A percentile compares a stretch with the other conserved stretches of the same genome.
Conservation (phyloP, 2,888 invertebrate genomes). For the Malthinus seriepunctatus region DNA sequence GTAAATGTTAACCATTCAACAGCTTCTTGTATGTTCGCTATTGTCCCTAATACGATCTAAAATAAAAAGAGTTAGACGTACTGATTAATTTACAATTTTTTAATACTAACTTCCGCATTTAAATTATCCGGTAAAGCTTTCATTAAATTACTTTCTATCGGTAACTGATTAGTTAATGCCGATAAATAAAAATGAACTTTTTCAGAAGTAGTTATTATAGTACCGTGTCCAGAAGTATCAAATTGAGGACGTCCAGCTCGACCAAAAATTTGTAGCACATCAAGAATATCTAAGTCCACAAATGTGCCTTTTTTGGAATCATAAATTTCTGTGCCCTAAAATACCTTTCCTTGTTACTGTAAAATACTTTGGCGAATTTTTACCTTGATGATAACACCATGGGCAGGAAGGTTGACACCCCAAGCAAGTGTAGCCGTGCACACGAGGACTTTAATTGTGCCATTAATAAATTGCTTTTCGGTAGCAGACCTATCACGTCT, state of each 20-base stretch:
- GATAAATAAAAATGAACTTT: conserved; percentile 93
- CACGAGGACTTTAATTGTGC: conserved; percentile 84
- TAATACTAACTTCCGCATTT: conserved; percentile 89
- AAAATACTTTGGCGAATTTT: background rate
- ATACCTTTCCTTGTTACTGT: conserved; percentile 4
- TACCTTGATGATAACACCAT: conserved; percentile 93
- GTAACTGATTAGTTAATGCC: conserved; percentile 93
- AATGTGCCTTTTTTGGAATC: conserved; percentile 93
- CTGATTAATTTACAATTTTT: too few relatives aligned
- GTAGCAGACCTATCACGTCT: conserved; percentile 55
- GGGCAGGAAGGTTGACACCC: conserved; percentile 99
- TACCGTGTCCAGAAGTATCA: conserved; percentile 91
- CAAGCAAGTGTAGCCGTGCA: conserved; percentile 99
- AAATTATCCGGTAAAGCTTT: conserved; percentile 91
- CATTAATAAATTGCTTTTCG: conserved; percentile 89
- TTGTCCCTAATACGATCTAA: conserved; percentile 91
- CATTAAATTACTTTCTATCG: conserved; percentile 97
- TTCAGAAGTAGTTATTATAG: conserved; percentile 91
- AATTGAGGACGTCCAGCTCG: conserved; percentile 98
- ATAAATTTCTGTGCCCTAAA: conserved; percentile 94
- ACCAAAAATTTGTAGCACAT: conserved; percentile 98
- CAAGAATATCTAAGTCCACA: conserved; percentile 93
- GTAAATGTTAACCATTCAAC: conserved; percentile 98
- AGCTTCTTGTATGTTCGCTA: conserved; percentile 93
- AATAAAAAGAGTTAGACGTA: conserved; percentile 35